These are phyloP conservation scores for Uromys caudimaculatus DNA, from an alignment of 2,797 vertebrate genomes.

Conservation along the genomic window DNA sequence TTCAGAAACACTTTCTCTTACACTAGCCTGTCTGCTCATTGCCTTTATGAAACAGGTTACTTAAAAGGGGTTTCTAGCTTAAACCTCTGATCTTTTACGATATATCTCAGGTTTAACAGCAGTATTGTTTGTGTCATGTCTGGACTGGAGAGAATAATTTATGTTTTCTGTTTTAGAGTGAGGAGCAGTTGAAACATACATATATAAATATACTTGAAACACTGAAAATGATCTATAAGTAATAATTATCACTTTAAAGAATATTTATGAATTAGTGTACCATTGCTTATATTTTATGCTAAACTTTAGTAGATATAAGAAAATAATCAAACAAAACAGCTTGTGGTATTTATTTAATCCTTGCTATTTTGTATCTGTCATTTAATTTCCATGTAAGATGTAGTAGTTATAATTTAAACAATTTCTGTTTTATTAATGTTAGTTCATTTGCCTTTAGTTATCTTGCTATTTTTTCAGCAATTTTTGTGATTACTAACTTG, in stretches of 20 bases:
- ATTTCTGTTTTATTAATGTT: constrained; percentile 12
- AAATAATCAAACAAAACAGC: constrained; percentile 35
- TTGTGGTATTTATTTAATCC: constrained; percentile 46
- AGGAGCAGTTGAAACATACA: constrained; percentile 30
- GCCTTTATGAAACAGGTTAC: not conserved
- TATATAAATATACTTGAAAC: constrained; percentile 41
- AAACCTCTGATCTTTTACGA: not conserved
- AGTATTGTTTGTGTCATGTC: constrained; percentile 21
- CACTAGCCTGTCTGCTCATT: not conserved
- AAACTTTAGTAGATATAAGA: constrained; percentile 11
- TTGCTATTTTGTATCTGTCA: constrained; percentile 34
- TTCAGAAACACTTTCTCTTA: not conserved
- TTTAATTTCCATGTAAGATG: constrained; percentile 44
- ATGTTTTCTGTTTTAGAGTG: not conserved
- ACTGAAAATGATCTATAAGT: not conserved
- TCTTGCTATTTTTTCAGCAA: constrained; percentile 47
- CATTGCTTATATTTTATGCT: constrained; percentile 35
- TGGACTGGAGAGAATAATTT: constrained; percentile 13
- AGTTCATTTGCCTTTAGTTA: not conserved
- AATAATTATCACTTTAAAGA: constrained; percentile 4
- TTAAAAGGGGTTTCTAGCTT: not conserved
- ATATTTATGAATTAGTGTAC: constrained; percentile 36
- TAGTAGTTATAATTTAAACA: constrained; percentile 46
- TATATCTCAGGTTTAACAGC: not conserved
- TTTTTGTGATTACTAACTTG: constrained; percentile 48